Base-by-base conservation (phyloP, 2,888 invertebrate species). In the Cordilura impudica region DNA sequence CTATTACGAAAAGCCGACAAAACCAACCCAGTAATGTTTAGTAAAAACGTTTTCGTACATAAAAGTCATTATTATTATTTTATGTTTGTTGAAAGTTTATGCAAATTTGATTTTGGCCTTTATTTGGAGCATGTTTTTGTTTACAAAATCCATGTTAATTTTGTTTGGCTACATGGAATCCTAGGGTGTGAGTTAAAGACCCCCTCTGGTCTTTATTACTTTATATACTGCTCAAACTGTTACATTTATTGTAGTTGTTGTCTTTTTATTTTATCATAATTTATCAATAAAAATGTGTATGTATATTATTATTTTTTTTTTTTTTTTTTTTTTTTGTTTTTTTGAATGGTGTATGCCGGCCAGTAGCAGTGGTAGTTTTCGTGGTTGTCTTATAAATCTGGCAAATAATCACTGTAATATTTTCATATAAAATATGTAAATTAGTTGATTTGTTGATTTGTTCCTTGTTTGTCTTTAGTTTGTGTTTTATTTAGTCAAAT, bases 11-110 rank as follows among this genome's bases (percentile, higher is more conserved):
- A n/a, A n/a, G 26, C 26, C n/a, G 12, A 1, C 6, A 8, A 35
- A 18, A 39, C 8, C 16, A 23, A 43, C 29, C 45, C n/a, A 26
- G 10, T 29, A 54, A 14, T n/a, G n/a, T n/a, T n/a, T n/a, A n/a
- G 21, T 19, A 39, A 12, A n/a, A 45, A 61, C 45, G 16, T 47
- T 5, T 29, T 53, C 26, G n/a, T n/a, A n/a, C n/a, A n/a, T 43
- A n/a, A 49, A 19, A 35, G 65, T 54, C 65, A 67, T 56, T 67
- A 58, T 43, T 39, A 72, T 63, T 72, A 75, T 75, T 75, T 79
- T 63, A 61, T 56, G 51, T 75, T 71, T 72, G 56, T 67, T 56
- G 51, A 67, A 79, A 63, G 71, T 79, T 75, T 72, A 75, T 75
- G 79, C 54, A 79, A 79, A 79, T 79, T 75, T 67, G 16, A 19